phyloP scores from a whole-genome alignment of 1,140 invertebrate genomes.

The Nylanderia fulva region DNA sequence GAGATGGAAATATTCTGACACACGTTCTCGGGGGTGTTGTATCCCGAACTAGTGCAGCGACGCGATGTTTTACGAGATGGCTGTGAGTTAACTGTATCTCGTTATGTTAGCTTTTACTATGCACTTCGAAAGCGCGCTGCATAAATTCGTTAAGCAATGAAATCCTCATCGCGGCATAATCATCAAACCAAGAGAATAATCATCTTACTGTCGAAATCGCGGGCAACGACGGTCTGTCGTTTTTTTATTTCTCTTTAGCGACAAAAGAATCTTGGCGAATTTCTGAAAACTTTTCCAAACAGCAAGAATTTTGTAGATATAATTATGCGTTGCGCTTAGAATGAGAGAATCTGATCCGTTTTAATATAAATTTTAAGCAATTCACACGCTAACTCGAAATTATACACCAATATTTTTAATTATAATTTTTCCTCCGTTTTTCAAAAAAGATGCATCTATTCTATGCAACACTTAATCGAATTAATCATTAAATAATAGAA shows the following conservation, averaged over 20 bases:
- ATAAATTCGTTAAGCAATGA: conserved; percentile 85
- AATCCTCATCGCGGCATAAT: conserved; percentile 80
- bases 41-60: conserved; percentile 61
- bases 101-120: conserved; percentile 84
- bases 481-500: too few species aligned
- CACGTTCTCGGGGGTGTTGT: conserved; percentile 77
- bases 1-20: conserved; percentile 69
- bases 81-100: conserved; percentile 83
- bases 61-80: conserved; percentile 83
- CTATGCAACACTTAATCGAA: too few species aligned
- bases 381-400: neutral
- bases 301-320: neutral
- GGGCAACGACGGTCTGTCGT: neutral
- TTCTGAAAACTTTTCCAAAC: conserved; percentile 2
- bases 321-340: neutral
- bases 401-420: too few species aligned
- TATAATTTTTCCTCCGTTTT: too few species aligned
- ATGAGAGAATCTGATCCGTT: neutral
- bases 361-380: too few species aligned
- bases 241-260: neutral
- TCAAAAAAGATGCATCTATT: too few species aligned
- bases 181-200: conserved; percentile 72
- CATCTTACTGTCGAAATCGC: conserved; percentile 1
- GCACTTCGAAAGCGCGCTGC: conserved; percentile 78
- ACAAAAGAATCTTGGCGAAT: neutral